phyloP scores from a whole-genome alignment of 2,797 vertebrate genomes.

The Ambastaia sidthimunki region DNA sequence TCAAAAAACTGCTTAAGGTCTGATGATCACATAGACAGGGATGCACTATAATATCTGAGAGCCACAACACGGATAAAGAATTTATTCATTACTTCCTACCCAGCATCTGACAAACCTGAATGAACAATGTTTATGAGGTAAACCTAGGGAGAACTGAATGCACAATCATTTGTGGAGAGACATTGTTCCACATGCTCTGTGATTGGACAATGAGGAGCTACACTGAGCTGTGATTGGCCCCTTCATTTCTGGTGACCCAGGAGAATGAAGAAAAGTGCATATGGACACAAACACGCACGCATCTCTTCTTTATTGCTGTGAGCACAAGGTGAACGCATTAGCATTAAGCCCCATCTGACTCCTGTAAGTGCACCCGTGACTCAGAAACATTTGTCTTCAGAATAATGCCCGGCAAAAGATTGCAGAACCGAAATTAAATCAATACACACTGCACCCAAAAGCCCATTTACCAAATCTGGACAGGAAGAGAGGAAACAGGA shows the following conservation, averaged over 20 bases:
- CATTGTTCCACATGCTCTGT: constrained; percentile 6
- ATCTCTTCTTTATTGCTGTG: constrained; percentile 37
- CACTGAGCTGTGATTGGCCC: not conserved
- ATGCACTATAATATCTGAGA: not conserved
- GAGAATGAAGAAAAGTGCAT: constrained; percentile 6
- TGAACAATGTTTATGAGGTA: not conserved
- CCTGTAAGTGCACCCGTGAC: not conserved
- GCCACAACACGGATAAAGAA: not conserved
- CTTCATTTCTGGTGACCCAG: not conserved
- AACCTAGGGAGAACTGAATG: not conserved
- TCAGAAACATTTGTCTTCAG: constrained; percentile 14
- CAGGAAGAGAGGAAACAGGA: not conserved
- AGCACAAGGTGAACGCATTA: constrained; percentile 23
- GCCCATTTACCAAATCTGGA: constrained; percentile 21
- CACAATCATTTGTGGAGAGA: constrained; percentile 3
- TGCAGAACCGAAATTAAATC: constrained; percentile 33
- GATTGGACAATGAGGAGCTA: constrained; percentile 16
- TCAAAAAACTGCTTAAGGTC: constrained; percentile 8
- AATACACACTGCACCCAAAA: constrained; percentile 25
- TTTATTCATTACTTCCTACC: not conserved
- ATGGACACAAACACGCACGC: constrained; percentile 11
- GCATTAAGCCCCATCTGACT: constrained; percentile 2
- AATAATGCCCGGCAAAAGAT: constrained; percentile 32
- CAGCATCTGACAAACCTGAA: not conserved
- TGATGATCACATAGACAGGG: constrained; percentile 3